phyloP scores from a whole-genome alignment of 2,113 vertebrate genomes.

The Rhinichthys klamathensis region DNA sequence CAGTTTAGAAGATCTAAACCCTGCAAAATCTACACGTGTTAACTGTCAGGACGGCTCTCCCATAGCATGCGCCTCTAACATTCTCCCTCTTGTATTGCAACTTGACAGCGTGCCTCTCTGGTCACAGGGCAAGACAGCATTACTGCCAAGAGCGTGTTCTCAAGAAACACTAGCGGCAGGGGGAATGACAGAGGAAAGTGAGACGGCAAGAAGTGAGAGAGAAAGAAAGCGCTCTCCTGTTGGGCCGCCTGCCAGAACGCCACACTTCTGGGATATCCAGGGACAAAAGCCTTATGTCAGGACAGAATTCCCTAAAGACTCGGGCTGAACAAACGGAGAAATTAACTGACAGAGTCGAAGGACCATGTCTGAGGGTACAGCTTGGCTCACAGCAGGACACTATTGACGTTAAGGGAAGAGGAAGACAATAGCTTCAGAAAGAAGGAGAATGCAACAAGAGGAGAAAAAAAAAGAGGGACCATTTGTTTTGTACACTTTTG shows the following conservation, averaged over 20 bases:
- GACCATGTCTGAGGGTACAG: slow-evolving; percentile 46
- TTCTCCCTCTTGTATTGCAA: slow-evolving; percentile 46
- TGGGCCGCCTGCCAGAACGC: slow-evolving; percentile 65
- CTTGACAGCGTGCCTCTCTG: slow-evolving; percentile 55
- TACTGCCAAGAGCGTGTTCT: slow-evolving; percentile 43
- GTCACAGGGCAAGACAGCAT: slow-evolving; percentile 67
- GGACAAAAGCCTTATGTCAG: slow-evolving; percentile 44
- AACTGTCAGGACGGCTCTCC: slow-evolving; percentile 18
- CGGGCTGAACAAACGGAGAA: slow-evolving; percentile 27
- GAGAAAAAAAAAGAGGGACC: not conserved
- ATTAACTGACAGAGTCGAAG: not conserved
- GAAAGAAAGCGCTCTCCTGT: slow-evolving; percentile 40
- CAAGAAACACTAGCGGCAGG: slow-evolving; percentile 39
- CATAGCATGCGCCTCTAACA: slow-evolving; percentile 38
- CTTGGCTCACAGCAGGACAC: slow-evolving; percentile 51
- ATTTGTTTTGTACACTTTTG: not conserved
- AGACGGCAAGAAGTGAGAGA: slow-evolving; percentile 45
- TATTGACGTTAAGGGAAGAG: slow-evolving; percentile 53
- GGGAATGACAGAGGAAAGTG: slow-evolving; percentile 51
- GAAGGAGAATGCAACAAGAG: not conserved
- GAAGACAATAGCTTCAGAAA: slow-evolving; percentile 40
- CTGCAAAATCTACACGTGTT: not conserved
- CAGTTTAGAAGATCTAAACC: not conserved
- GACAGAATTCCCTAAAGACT: slow-evolving; percentile 34
- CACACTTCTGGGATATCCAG: slow-evolving; percentile 50